Base-by-base conservation (phyloP, 2,888 invertebrate species). In the Sinohyriopsis cumingii region DNA sequence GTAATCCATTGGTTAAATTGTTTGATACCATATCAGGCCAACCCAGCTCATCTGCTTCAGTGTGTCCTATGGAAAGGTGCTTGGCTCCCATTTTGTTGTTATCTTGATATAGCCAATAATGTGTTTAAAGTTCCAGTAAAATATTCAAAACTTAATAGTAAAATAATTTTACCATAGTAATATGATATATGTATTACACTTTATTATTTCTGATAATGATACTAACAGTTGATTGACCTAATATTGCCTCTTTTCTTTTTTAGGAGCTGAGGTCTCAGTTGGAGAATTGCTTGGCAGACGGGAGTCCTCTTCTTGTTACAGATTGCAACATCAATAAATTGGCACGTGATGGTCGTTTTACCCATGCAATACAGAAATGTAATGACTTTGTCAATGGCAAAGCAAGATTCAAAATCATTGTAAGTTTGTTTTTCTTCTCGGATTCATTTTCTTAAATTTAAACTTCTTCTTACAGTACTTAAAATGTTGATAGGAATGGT, bases 281-380 rank as follows among this genome's bases (percentile, higher is more conserved):
- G 67, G 90, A 90, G 76, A 89, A 86, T 71, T 89, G 89, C 71
- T 79, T 90, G 56, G 85, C 89, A 7, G 90, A 90, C 63, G 90
- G 90, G 9, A 81, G 79, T 25, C 86, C 88, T 15, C 79, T 90
- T 18, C 79, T 90, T 60, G 82, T 90, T 53, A 89, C 89, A 20
- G 89, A 90, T 76, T 86, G 88, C 74, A 88, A 90, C 68, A 79
- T 87, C 7, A 67, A 77, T 19, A 82, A 77, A 59, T 76, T 90
- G 28, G 77, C 82, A 64, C 74, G 77, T 28, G 89, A 90, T 76
- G 72, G 73, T 18, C 78, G 88, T 28, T 89, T 88, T 77, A 76
- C 78, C 24, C 79, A 84, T 66, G 85, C 88, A 54, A 81, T 89
- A 45, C 82, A 83, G 74, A 84, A 79, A 66, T 86, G 88, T 68